A percentile compares a stretch with the other conserved stretches of the same genome.
Evolutionary conservation across 2,888 invertebrate genomes (phyloP).

Genomic region (Lithosia quadra): DNA sequence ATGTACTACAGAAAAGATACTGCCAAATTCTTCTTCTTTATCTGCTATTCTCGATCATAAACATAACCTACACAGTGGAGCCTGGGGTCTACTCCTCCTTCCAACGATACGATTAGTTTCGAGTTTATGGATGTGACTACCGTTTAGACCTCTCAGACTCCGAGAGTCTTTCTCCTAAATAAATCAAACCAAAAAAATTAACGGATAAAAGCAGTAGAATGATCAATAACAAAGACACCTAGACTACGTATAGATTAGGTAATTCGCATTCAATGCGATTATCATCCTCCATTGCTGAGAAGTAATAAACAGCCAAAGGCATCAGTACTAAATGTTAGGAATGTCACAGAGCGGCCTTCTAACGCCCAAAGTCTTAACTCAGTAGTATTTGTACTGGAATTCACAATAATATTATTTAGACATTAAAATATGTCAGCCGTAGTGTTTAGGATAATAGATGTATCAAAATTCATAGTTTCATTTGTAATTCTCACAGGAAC

Average conservation of each 20-base stretch:
- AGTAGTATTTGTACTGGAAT: constrained; percentile 28
- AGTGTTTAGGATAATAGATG: neutral
- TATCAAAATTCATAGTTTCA: neutral
- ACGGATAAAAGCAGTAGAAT: constrained; percentile 20
- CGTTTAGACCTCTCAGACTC: too few relatives aligned
- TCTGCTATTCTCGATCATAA: too few relatives aligned
- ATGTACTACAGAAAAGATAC: too few relatives aligned
- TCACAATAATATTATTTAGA: neutral
- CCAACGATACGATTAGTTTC: too few relatives aligned
- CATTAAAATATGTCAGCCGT: neutral
- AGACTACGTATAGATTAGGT: constrained; percentile 20
- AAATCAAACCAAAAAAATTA: neutral
- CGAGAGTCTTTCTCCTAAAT: too few relatives aligned
- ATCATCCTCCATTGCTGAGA: constrained; percentile 45
- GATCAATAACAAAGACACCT: constrained; percentile 21
- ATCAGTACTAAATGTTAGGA: constrained; percentile 46
- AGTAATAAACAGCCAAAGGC: constrained; percentile 50
- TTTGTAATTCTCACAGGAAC: neutral
- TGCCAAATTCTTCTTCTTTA: too few relatives aligned
- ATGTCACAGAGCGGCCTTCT: constrained; percentile 32
- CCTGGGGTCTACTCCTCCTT: too few relatives aligned
- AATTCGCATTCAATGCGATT: constrained; percentile 45
- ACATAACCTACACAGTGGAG: too few relatives aligned
- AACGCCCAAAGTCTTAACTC: constrained; percentile 17
- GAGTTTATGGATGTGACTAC: too few relatives aligned